Percentiles rank a stretch among this genome's conserved stretches.
Evolutionary conservation across 2,888 invertebrate species (phyloP).

Genomic region (Gari tellinella): DNA sequence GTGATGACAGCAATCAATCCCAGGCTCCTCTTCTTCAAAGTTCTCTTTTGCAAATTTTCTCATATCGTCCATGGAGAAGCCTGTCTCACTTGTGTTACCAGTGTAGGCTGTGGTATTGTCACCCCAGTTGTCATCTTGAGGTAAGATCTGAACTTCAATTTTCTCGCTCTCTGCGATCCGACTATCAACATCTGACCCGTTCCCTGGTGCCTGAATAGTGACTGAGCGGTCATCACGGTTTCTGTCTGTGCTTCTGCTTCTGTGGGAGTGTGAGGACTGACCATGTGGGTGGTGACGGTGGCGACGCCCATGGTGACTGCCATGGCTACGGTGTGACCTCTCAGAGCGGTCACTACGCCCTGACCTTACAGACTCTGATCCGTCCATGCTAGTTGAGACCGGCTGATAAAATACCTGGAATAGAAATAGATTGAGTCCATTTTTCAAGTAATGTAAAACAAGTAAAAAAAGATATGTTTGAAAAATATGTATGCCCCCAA

Average conservation of each 20-base stretch:
- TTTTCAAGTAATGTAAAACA: too few species aligned
- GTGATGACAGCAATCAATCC: slow-evolving; percentile 86
- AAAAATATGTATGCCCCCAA: too few species aligned
- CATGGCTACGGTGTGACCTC: slow-evolving; percentile 86
- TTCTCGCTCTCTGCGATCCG: slow-evolving; percentile 76
- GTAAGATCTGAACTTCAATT: slow-evolving; percentile 97
- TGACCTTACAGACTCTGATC: slow-evolving; percentile 97
- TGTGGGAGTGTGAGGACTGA: slow-evolving; percentile 42
- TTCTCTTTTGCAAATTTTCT: slow-evolving; percentile 81
- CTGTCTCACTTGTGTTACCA: slow-evolving; percentile 96
- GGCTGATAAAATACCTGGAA: slow-evolving; percentile 4
- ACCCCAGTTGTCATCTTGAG: slow-evolving; percentile 99
- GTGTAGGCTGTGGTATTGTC: slow-evolving; percentile 99
- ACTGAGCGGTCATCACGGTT: slow-evolving; percentile 77
- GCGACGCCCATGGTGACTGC: slow-evolving; percentile 70
- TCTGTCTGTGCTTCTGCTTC: slow-evolving; percentile 69
- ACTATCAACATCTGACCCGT: slow-evolving; percentile 71
- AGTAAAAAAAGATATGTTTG: too few species aligned
- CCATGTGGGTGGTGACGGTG: slow-evolving; percentile 66
- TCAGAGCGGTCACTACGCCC: slow-evolving; percentile 92
- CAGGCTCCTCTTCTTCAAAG: slow-evolving; percentile 73
- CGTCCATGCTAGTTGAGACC: slow-evolving; percentile 83
- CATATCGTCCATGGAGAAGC: slow-evolving; percentile 94
- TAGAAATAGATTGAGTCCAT: neutral
- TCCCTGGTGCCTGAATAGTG: slow-evolving; percentile 77